Base-by-base conservation (phyloP, 2,797 vertebrate genomes). In the Emys orbicularis region DNA sequence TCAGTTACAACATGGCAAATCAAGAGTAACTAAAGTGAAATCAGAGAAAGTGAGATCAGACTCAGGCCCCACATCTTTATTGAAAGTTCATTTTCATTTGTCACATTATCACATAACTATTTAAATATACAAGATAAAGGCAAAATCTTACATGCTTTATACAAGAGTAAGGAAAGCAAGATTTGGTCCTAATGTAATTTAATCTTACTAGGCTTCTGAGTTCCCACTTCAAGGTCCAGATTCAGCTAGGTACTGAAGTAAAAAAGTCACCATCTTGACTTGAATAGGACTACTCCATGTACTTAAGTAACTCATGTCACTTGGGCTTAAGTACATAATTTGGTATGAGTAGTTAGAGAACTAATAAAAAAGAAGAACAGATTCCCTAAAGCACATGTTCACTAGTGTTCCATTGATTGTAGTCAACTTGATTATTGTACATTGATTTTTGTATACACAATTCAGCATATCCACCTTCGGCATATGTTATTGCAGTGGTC, bases 401-500 rank as follows among this genome's bases (percentile, higher is more conserved):
- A 96, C 90, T 87, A 91, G 47, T 84, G 59, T 0, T 0, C 54
- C 6, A 4, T 81, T 86, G 81, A 72, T 47, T 61, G 81, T n/a
- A 37, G 92, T 87, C 83, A 86, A 29, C 50, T 79, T 0, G 0
- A 74, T 72, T 49, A 0, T 0, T 34, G 88, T 2, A 83, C 81
- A 65, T 57, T 8, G 0, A 27, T 12, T 27, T 31, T 37, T 27
- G 49, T 31, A 6, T 23, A 50, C 19, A 23, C 16, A 31, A 79
- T 81, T 50, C 13, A 61, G 81, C 84, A 50, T 44, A 1, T 8
- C 19, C 37, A 83, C 74, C 57, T 54, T n/a, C 18, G 54, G 65
- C 83, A 10, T 0, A 0, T 5, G 90, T 53, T 34, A 37, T 37
- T 68, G 37, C n/a, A 72, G 4, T 19, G 29, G 0, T 0, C 7